Percentiles rank a stretch among this genome's conserved stretches.
phyloP scores from a whole-genome alignment of 2,113 vertebrate genomes.

The Danionella cerebrum region DNA sequence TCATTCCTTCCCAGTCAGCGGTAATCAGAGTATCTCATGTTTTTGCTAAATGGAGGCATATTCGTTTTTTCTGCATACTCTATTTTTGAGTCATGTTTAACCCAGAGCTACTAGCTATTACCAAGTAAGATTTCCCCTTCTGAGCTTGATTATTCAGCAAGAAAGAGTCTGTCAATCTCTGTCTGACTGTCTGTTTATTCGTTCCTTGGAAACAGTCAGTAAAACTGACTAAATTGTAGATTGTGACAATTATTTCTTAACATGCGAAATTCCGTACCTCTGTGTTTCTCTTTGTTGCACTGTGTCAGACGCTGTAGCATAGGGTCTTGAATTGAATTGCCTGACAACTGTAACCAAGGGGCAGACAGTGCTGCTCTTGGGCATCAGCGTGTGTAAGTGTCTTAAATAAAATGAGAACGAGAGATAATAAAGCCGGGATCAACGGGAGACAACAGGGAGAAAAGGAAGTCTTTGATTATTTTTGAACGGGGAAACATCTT shows the following conservation, averaged over 20 bases:
- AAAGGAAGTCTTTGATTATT: conserved; percentile 54
- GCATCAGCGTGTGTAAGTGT: conserved; percentile 67
- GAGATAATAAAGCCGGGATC: conserved; percentile 23
- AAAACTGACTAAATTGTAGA: not conserved
- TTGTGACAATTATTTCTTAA: not conserved
- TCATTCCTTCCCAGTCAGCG: no score
- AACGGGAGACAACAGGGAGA: not conserved
- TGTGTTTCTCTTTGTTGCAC: conserved; percentile 60
- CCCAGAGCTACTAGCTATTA: no score
- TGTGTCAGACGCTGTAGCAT: conserved; percentile 63
- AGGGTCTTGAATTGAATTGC: conserved; percentile 65
- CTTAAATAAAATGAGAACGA: conserved; percentile 34
- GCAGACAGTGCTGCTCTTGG: conserved; percentile 65
- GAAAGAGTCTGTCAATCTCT: no score
- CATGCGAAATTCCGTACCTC: not conserved
- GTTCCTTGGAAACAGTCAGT: not conserved
- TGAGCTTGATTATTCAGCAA: no score
- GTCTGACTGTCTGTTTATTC: no score
- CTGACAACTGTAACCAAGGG: conserved; percentile 82
- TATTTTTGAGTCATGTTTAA: no score
- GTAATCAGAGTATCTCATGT: no score
- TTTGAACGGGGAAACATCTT: conserved; percentile 62
- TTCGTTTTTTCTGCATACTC: no score
- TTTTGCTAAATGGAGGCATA: no score
- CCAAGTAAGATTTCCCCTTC: no score